A percentile compares a stretch with the other conserved stretches of the same genome.
These are phyloP conservation scores for Cyrtonyx montezumae DNA, from an alignment of 2,113 vertebrate species.

Conservation along the genomic window DNA sequence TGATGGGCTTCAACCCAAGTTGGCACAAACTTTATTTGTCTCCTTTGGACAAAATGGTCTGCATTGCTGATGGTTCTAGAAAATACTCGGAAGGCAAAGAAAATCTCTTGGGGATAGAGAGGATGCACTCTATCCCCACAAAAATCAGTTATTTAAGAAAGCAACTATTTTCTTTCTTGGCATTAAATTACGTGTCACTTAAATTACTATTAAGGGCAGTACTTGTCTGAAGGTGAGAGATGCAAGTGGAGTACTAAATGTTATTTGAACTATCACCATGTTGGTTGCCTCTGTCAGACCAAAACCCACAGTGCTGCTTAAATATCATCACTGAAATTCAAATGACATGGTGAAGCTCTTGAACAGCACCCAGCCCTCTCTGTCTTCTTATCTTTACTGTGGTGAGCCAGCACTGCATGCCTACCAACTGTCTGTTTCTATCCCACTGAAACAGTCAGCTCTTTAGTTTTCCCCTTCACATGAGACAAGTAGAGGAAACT, in stretches of 20 bases:
- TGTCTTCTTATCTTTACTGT: neutral
- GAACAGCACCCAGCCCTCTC: neutral
- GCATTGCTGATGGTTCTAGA: conserved; percentile 21
- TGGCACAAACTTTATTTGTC: conserved; percentile 65
- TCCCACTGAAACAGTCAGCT: neutral
- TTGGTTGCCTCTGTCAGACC: neutral
- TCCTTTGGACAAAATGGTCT: neutral
- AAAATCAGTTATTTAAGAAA: neutral
- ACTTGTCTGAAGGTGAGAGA: neutral
- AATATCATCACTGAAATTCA: neutral
- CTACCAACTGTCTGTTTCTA: neutral
- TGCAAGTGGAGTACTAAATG: neutral
- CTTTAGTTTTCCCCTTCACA: neutral
- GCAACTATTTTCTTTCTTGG: neutral
- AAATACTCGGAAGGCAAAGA: conserved; percentile 22
- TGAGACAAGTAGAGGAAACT: neutral
- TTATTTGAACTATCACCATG: neutral
- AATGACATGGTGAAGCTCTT: neutral
- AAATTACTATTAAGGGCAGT: neutral
- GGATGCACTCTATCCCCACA: neutral
- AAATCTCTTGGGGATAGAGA: neutral
- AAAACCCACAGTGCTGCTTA: neutral
- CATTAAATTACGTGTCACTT: neutral
- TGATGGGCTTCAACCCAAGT: conserved; percentile 54
- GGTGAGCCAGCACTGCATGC: rapidly evolving